Base-by-base conservation (phyloP, 2,113 vertebrate genomes). In the Sphyrna mokarran region DNA sequence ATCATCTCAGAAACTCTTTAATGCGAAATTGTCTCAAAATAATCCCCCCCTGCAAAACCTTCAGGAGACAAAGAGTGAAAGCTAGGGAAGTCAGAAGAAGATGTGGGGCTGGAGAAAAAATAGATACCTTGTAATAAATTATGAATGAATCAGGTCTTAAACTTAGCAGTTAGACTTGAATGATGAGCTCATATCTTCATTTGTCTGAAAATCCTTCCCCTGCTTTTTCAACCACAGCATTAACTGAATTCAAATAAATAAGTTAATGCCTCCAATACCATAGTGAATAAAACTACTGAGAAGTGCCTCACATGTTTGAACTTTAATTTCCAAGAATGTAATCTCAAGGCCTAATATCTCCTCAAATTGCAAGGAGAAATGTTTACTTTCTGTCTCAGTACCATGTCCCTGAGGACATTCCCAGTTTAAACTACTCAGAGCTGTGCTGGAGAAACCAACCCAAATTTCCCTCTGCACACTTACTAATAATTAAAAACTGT, bases 401-500 rank as follows among this genome's bases (percentile, higher is more conserved):
- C 48, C 23, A 61, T 14, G 48, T 10, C 78, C n/a, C 78, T 80
- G 78, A 80, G 78, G 3, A 80, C n/a, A 37, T 80, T 72, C 13
- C 33, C 86, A 89, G 48, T 14, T 89, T 58, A 61, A 89, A 22
- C 54, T 58, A 26, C 9, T 20, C 48, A 89, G 29, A 11, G 26
- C 23, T 54, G 23, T 23, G 23, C n/a, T 33, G 26, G 23, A 43
- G 37, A 23, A 86, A 22, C 48, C 40, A n/a, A 61, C 48, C 48
- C 48, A 29, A 33, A 54, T 58, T 89, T 61, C 54, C 23, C 43
- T 58, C 48, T 58, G 48, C 10, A 26, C 86, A 58, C 43, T 61
- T 11, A 26, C 22, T 61, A 90, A 90, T 90, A 90, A 90, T 90
- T 90, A 90, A 90, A 83, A 11, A 90, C 48, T 61, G 54, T 90